Conservation (phyloP, 1,140 invertebrate species). For the Bombus vancouverensis region DNA sequence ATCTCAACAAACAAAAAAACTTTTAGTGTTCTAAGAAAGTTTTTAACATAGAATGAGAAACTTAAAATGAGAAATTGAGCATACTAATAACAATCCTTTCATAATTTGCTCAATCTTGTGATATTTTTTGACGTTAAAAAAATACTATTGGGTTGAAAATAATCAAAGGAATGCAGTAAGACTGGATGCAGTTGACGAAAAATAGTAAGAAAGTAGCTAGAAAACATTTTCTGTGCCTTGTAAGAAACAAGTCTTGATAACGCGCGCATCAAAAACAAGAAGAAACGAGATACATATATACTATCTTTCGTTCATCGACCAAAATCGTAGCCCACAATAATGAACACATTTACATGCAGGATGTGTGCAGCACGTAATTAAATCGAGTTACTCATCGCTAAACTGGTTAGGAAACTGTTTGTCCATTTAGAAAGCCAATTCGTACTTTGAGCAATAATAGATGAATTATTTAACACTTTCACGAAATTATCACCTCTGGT, state of each 20-base stretch:
- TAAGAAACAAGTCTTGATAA: background rate
- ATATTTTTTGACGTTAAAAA: too few species aligned
- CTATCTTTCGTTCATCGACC: background rate
- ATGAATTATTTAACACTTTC: constrained; percentile 41
- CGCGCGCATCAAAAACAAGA: background rate
- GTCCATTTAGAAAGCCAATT: constrained; percentile 15
- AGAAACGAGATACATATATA: background rate
- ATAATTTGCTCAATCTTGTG: too few species aligned
- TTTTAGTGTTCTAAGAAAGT: too few species aligned
- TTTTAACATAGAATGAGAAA: too few species aligned
- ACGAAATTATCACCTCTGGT: background rate
- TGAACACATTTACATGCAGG: background rate
- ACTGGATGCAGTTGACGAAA: too few species aligned
- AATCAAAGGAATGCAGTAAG: too few species aligned
- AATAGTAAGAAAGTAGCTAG: background rate
- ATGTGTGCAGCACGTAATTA: background rate
- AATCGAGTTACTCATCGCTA: background rate
- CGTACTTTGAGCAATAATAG: background rate
- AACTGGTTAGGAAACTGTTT: constrained; percentile 14
- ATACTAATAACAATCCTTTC: too few species aligned
- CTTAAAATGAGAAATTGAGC: too few species aligned
- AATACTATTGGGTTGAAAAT: too few species aligned
- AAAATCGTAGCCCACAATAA: background rate
- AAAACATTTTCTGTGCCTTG: background rate
- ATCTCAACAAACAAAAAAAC: too few species aligned